Conservation (phyloP, 2,113 vertebrate species). For the Neofelis nebulosa region DNA sequence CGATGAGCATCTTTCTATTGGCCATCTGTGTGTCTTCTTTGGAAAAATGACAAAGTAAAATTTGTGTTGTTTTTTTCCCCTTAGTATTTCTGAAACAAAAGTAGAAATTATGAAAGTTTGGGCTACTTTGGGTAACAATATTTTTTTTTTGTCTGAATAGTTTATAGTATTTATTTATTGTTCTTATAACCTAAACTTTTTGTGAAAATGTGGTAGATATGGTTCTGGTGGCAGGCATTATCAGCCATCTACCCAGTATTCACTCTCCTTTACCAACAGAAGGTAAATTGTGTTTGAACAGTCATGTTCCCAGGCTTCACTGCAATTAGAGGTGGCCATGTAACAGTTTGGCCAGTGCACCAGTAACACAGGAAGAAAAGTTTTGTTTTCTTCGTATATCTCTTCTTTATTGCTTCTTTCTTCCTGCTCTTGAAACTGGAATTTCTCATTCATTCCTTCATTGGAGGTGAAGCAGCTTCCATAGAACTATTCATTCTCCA, state of each 20-base stretch:
- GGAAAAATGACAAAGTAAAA: not conserved
- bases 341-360: not conserved
- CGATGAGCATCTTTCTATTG: not conserved
- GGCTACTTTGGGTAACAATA: not conserved
- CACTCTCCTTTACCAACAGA: not conserved
- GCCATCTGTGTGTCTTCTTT: not conserved
- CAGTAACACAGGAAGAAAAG: not conserved
- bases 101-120: not conserved
- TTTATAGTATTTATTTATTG: not conserved
- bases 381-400: not conserved
- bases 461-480: not conserved
- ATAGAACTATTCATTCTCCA: not conserved
- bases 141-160: not conserved
- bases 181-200: not conserved
- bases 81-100: not conserved
- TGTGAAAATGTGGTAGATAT: not conserved
- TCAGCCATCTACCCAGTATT: not conserved
- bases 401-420: not conserved
- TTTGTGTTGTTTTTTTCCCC: not conserved
- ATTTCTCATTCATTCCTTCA: not conserved
- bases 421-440: not conserved
- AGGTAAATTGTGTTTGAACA: not conserved
- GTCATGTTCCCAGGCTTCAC: not conserved
- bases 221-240: not conserved
- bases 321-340: not conserved